phyloP scores from a whole-genome alignment of 1,140 invertebrate species.

The Teleopsis dalmanni region DNA sequence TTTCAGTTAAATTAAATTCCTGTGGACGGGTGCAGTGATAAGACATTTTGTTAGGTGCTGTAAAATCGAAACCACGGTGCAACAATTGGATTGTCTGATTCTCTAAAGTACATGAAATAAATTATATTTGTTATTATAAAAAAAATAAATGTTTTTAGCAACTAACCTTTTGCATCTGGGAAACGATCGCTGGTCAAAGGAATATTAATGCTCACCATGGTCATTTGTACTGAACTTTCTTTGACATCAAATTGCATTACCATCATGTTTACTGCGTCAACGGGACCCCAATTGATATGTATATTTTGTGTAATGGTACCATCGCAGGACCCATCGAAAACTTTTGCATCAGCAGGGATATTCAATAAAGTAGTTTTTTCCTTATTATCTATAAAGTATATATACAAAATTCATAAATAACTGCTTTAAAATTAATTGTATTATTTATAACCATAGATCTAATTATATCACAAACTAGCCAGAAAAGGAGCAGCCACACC shows the following conservation, averaged over 20 bases:
- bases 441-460: too few species aligned
- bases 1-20: constrained; percentile 48
- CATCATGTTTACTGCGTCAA: constrained; percentile 17
- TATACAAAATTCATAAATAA: not conserved
- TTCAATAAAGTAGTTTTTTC: constrained; percentile 23
- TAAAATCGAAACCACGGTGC: constrained; percentile 46
- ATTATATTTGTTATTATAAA: not conserved
- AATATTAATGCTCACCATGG: constrained; percentile 19
- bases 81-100: constrained; percentile 46
- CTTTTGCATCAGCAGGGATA: constrained; percentile 23
- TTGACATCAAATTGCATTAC: constrained; percentile 24
- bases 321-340: constrained; percentile 23
- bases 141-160: not conserved
- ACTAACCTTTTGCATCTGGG: constrained; percentile 33
- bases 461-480: not conserved
- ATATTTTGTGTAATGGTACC: constrained; percentile 22
- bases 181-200: constrained; percentile 20
- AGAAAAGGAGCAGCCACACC: too few species aligned
- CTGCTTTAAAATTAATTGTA: not conserved
- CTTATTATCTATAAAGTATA: constrained; percentile 23
- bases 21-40: constrained; percentile 59
- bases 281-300: constrained; percentile 29
- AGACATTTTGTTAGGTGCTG: constrained; percentile 52
- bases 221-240: constrained; percentile 21
- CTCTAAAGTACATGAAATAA: constrained; percentile 27